Percentiles rank a stretch among this genome's conserved stretches.
phyloP scores from a whole-genome alignment of 2,113 vertebrate species.

The Toxostoma redivivum region DNA sequence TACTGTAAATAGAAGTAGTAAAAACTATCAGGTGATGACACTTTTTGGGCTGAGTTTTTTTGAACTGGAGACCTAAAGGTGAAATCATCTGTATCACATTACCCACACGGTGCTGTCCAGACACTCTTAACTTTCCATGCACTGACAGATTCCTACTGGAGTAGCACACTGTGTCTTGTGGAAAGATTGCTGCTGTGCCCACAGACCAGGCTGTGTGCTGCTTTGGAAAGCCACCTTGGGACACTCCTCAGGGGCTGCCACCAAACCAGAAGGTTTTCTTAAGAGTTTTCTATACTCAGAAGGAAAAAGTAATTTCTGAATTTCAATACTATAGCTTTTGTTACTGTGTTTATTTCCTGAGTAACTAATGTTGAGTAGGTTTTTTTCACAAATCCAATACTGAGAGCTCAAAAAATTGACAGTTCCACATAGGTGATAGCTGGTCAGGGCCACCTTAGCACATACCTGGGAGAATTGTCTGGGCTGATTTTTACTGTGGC shows the following conservation, averaged over 20 bases:
- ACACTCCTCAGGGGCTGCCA: neutral
- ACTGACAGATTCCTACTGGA: conserved; percentile 12
- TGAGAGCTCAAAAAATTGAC: neutral
- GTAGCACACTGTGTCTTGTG: neutral
- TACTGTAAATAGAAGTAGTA: conserved; percentile 38
- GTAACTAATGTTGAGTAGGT: neutral
- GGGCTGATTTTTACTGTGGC: neutral
- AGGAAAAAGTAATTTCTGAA: neutral
- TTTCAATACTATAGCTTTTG: neutral
- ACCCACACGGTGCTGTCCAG: conserved; percentile 14
- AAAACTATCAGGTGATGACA: conserved; percentile 60
- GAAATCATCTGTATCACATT: conserved; percentile 56
- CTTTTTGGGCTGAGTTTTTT: conserved; percentile 52
- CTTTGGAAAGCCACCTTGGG: neutral
- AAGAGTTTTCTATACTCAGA: neutral
- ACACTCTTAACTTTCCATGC: neutral
- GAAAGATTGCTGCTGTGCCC: neutral
- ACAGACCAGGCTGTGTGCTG: neutral
- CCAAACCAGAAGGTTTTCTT: neutral
- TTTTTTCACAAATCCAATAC: neutral
- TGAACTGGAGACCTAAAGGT: conserved; percentile 55
- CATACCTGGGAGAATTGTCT: neutral
- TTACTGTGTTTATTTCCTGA: neutral
- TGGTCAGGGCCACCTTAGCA: neutral
- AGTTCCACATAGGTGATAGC: neutral